A percentile compares a stretch with the other conserved stretches of the same genome.
These are phyloP conservation scores for Rhopalosiphum padi DNA, from an alignment of 1,140 invertebrate genomes.

Conservation along the genomic window DNA sequence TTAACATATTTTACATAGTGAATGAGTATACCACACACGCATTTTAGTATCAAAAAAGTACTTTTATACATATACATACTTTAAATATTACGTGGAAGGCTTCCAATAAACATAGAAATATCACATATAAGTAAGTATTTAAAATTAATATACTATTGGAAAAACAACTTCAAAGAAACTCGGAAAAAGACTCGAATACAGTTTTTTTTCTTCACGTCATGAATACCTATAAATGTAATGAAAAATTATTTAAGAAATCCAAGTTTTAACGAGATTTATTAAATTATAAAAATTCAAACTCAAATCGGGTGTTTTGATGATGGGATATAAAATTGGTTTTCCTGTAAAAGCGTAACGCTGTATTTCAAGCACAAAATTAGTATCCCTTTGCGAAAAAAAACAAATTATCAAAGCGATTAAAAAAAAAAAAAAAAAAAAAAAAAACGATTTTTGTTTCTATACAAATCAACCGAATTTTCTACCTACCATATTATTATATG, in stretches of 20 bases:
- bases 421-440: not conserved
- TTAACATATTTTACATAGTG: not conserved
- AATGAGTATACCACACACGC: not conserved
- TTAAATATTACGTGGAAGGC: not conserved
- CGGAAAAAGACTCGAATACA: not conserved
- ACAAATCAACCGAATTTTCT: not conserved
- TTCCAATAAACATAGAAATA: not conserved
- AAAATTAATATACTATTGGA: not conserved
- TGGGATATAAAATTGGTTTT: not conserved
- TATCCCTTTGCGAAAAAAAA: no score
- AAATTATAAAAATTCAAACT: not conserved
- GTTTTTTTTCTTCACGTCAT: not conserved
- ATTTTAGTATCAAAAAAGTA: not conserved
- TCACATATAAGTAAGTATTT: not conserved
- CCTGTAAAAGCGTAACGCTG: not conserved
- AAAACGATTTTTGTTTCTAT: not conserved
- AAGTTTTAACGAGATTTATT: no score
- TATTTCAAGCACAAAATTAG: not conserved
- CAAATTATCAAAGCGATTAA: no score
- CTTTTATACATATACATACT: not conserved
- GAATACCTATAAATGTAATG: not conserved
- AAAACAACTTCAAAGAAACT: not conserved
- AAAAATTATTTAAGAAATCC: no score
- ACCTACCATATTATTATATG: not conserved
- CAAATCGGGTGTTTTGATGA: not conserved